Conservation (phyloP, 2,113 vertebrate genomes). For the Myotis lucifugus region DNA sequence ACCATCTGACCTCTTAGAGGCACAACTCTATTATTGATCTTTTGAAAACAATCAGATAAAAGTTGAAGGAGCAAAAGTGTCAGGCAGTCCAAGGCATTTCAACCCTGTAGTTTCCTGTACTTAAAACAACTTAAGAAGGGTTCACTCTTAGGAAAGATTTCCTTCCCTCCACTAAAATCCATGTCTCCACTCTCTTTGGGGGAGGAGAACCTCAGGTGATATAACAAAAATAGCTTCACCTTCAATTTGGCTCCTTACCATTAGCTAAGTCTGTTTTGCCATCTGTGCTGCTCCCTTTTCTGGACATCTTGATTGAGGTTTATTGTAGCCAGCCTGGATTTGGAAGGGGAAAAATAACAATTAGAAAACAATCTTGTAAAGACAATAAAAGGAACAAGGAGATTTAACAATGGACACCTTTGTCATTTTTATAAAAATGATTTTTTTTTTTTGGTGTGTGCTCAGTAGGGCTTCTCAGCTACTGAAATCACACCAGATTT, state of each 20-base stretch:
- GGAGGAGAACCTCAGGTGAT: background rate
- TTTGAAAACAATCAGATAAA: constrained; percentile 47
- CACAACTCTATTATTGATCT: background rate
- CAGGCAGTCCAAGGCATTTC: background rate
- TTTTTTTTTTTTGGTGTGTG: background rate
- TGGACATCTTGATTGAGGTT: constrained; percentile 79
- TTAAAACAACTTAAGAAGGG: background rate
- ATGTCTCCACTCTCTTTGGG: background rate
- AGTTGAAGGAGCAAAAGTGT: constrained; percentile 17
- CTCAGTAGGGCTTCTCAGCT: constrained; percentile 42
- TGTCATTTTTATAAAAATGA: constrained; percentile 49
- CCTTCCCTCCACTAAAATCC: background rate
- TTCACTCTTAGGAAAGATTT: background rate
- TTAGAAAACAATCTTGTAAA: constrained; percentile 51
- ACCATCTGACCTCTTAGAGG: background rate
- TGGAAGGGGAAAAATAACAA: constrained; percentile 2
- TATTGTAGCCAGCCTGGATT: constrained; percentile 67
- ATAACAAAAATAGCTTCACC: constrained; percentile 7
- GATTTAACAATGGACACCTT: background rate
- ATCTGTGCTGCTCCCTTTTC: constrained; percentile 79
- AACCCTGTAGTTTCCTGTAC: background rate
- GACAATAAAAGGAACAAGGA: constrained; percentile 36
- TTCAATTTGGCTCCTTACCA: constrained; percentile 74
- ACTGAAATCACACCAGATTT: background rate
- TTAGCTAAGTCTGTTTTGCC: constrained; percentile 83